phyloP scores from a whole-genome alignment of 2,888 invertebrate genomes.

The Agrochola macilenta region DNA sequence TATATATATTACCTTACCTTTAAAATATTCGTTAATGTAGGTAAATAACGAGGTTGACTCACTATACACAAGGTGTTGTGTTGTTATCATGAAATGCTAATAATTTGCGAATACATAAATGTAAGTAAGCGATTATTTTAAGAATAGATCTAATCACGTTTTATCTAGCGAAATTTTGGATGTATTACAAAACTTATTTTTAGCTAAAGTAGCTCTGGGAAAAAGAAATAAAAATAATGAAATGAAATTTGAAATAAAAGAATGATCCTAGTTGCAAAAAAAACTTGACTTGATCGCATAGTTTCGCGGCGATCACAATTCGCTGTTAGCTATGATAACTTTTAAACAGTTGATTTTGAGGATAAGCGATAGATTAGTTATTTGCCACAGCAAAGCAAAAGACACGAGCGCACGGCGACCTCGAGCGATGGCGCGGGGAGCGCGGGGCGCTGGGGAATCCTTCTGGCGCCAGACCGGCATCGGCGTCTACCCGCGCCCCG shows the following conservation, averaged over 20 bases:
- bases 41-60: slow-evolving; percentile 33
- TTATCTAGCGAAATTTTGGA: slow-evolving; percentile 40
- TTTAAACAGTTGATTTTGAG: slow-evolving; percentile 55
- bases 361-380: slow-evolving; percentile 70
- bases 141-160: slow-evolving; percentile 60
- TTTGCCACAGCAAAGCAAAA: slow-evolving; percentile 72
- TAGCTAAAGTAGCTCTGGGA: background rate
- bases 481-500: slow-evolving; percentile 87
- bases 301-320: slow-evolving; percentile 10
- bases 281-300: background rate
- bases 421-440: slow-evolving; percentile 75
- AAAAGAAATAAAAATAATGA: background rate
- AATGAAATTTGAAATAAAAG: background rate
- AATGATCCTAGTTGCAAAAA: background rate
- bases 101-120: slow-evolving; percentile 47
- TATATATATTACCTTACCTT: slow-evolving; percentile 8
- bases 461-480: slow-evolving; percentile 91
- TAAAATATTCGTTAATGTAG: slow-evolving; percentile 2
- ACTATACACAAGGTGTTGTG: slow-evolving; percentile 39
- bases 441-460: slow-evolving; percentile 90
- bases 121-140: slow-evolving; percentile 48
- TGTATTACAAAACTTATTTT: slow-evolving; percentile 7
- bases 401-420: slow-evolving; percentile 79
- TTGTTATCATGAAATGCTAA: slow-evolving; percentile 58
- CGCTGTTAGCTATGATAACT: slow-evolving; percentile 15